A percentile compares a stretch with the other conserved stretches of the same genome.
Evolutionary conservation across 1,140 invertebrate species (phyloP).

Genomic region (Chironomus striatipennis): DNA sequence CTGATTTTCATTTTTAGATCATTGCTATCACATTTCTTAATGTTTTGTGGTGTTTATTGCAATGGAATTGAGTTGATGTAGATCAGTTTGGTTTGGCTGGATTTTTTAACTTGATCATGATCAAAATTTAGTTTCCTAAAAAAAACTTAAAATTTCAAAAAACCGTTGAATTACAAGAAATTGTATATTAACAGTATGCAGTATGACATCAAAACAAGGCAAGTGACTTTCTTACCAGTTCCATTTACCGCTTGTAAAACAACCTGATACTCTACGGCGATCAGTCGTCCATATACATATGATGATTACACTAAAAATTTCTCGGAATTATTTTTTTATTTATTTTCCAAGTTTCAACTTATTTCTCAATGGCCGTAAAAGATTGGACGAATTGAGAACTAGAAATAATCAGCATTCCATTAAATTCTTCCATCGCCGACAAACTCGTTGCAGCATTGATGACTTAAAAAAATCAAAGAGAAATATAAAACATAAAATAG

Average conservation of each 20-base stretch:
- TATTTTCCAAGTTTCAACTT: background rate
- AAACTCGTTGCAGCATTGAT: background rate
- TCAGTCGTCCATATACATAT: background rate
- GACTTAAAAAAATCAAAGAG: background rate
- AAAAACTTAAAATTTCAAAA: no score
- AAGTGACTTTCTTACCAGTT: no score
- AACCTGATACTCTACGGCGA: background rate
- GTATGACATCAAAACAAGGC: no score
- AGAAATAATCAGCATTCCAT: constrained; percentile 13
- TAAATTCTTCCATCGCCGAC: background rate
- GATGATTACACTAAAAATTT: constrained; percentile 8
- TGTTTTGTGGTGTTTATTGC: background rate
- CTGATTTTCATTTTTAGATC: background rate
- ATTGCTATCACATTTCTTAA: background rate
- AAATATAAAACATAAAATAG: constrained; percentile 5
- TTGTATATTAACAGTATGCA: no score
- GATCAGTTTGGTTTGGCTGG: no score
- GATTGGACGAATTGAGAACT: constrained; percentile 12
- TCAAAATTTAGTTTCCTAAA: no score
- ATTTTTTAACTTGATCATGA: no score
- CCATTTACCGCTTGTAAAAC: background rate
- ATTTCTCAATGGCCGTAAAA: background rate
- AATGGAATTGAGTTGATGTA: no score
- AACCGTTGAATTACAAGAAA: no score
- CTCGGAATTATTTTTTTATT: background rate